A percentile compares a stretch with the other conserved stretches of the same genome.
phyloP scores from a whole-genome alignment of 2,888 invertebrate genomes.

The Capitulum mitella region DNA sequence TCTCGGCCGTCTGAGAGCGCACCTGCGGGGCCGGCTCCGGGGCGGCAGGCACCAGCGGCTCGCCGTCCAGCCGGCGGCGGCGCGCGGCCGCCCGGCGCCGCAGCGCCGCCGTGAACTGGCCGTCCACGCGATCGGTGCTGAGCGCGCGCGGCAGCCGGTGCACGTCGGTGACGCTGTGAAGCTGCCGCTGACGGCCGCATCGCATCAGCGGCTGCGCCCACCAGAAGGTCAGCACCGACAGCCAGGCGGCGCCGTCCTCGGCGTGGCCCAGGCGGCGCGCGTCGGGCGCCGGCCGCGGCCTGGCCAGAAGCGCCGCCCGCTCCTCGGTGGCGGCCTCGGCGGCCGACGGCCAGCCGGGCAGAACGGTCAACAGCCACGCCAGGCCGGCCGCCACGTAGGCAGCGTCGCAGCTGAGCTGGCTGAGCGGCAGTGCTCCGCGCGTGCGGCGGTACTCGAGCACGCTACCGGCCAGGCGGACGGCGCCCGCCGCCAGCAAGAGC shows the following conservation, averaged over 20 bases:
- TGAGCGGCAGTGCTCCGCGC: not conserved
- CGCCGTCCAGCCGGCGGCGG: conserved; percentile 8
- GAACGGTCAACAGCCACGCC: not conserved
- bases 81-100: not conserved
- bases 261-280: conserved; percentile 61
- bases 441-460: not conserved
- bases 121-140: conserved; percentile 31
- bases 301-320: not conserved
- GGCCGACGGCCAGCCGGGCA: not conserved
- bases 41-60: conserved; percentile 26
- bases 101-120: conserved; percentile 23
- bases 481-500: not conserved
- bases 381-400: not conserved
- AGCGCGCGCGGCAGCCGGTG: conserved; percentile 37
- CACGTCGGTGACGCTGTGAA: conserved; percentile 48
- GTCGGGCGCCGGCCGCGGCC: not conserved
- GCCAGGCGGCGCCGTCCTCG: conserved; percentile 62
- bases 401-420: not conserved
- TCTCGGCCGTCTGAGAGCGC: too few relatives aligned
- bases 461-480: not conserved
- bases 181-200: conserved; percentile 65
- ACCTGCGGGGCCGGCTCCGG: conserved; percentile 21
- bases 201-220: conserved; percentile 81
- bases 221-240: conserved; percentile 69
- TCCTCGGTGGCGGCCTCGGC: not conserved